phyloP scores from a whole-genome alignment of 2,797 vertebrate genomes.

The Artibeus jamaicensis region DNA sequence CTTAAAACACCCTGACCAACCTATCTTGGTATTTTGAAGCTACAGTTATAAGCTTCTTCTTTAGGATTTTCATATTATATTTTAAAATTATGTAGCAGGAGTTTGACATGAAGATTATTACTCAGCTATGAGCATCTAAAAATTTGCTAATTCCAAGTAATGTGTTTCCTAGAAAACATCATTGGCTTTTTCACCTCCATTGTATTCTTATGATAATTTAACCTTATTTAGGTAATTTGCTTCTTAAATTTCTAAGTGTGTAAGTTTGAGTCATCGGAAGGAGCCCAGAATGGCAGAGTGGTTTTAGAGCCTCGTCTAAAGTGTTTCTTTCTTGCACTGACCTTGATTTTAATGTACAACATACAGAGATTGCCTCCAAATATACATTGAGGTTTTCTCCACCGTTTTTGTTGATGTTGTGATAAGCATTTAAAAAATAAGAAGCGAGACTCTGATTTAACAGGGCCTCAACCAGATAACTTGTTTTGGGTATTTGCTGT shows the following conservation, averaged over 20 bases:
- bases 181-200: background rate
- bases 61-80: background rate
- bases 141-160: background rate
- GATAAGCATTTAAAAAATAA: background rate
- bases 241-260: background rate
- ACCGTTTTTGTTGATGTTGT: background rate
- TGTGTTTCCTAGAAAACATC: background rate
- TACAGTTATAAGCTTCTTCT: background rate
- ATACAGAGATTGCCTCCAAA: background rate
- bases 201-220: background rate
- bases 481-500: background rate
- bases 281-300: background rate
- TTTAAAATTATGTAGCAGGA: background rate
- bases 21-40: background rate
- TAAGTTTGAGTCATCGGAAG: background rate
- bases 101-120: background rate
- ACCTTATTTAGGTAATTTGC: slow-evolving; percentile 25
- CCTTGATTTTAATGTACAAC: background rate
- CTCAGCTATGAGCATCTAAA: background rate
- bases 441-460: background rate
- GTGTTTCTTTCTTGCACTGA: background rate
- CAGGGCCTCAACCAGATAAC: background rate
- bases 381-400: background rate
- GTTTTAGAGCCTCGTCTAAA: background rate
- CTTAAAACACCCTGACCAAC: background rate